Base-by-base conservation (phyloP, 1,140 invertebrate genomes). In the Dryas iulia region DNA sequence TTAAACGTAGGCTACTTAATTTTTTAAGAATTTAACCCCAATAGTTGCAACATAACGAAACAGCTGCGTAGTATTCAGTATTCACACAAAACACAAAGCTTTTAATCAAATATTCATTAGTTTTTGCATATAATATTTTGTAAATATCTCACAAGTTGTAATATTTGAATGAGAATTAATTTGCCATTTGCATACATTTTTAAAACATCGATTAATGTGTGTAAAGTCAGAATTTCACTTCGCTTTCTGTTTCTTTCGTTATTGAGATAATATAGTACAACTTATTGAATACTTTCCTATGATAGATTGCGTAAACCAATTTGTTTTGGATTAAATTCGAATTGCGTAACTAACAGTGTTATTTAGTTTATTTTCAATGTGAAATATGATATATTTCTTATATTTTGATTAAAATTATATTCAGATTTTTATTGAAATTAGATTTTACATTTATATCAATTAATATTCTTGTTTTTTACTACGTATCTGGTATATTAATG, bases 211-310 rank as follows among this genome's bases (percentile, higher is more conserved):
- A 28, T 30, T 30, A 21, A 52, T 11, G 2, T 26, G 12, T 52
- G 10, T 14, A 26, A 30, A 61, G 5, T 12, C 7, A 52, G 26
- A 53, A 30, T 62, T 62, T 62, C 59, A 52, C 59, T 52, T 62
- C 39, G 28, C 39, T 62, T 62, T 62, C 35, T n/a, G 33, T 26
- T 18, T n/a, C 26, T 21, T 62, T 39, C 24, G 24, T 6, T 10
- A 25, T 47, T 47, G 35, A 47, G 21, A 18, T 52, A 47, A n/a
- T 52, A 12, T 52, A 25, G 39, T 26, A 26, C 53, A 26, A 23
- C 52, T 62, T 53, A 21, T 21, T 31, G 8, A 21, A 33, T 31
- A 62, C 59, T 62, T 62, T 62, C 25, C 10, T 52, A 39, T 2
- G 53, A 5, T 5, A 30, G 25, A 26, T 62, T 62, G n/a, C 39